Evolutionary conservation across 2,797 vertebrate genomes (phyloP).

Genomic region (Bradypodion ventrale): DNA sequence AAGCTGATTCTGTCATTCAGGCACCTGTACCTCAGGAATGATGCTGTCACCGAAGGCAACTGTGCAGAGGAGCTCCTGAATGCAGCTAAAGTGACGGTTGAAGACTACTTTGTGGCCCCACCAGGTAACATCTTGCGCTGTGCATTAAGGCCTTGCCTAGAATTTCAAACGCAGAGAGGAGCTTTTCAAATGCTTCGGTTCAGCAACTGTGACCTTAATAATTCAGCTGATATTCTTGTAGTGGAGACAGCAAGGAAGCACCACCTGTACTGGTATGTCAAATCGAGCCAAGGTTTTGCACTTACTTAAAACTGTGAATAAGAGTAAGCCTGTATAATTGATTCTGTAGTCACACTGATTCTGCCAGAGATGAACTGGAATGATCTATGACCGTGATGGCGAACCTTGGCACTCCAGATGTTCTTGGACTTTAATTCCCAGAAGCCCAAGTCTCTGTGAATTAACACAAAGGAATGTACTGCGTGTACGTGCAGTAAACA

Average conservation of each 20-base stretch:
- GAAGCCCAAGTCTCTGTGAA: no score
- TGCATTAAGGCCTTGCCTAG: neutral
- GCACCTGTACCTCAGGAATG: slow-evolving; percentile 83
- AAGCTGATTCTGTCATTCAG: slow-evolving; percentile 69
- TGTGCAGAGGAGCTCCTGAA: slow-evolving; percentile 83
- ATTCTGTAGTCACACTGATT: neutral
- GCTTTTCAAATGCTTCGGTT: neutral
- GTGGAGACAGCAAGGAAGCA: neutral
- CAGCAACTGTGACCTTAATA: neutral
- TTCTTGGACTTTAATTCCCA: no score
- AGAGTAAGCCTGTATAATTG: neutral
- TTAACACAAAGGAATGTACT: no score
- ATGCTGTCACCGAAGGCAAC: slow-evolving; percentile 81
- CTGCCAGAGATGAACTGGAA: neutral
- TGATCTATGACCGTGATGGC: no score
- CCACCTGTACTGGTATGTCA: neutral
- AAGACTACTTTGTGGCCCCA: slow-evolving; percentile 94
- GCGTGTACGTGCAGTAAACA: no score
- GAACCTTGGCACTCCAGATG: no score
- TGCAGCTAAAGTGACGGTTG: slow-evolving; percentile 82
- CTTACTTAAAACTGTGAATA: neutral
- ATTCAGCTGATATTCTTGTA: neutral
- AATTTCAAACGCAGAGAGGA: neutral
- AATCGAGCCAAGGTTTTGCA: neutral
- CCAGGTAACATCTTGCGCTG: slow-evolving; percentile 79